Evolutionary conservation across 2,888 invertebrate genomes (phyloP), one percentile per base, ranked within the genome.

Genomic region (Timandra comae): DNA sequence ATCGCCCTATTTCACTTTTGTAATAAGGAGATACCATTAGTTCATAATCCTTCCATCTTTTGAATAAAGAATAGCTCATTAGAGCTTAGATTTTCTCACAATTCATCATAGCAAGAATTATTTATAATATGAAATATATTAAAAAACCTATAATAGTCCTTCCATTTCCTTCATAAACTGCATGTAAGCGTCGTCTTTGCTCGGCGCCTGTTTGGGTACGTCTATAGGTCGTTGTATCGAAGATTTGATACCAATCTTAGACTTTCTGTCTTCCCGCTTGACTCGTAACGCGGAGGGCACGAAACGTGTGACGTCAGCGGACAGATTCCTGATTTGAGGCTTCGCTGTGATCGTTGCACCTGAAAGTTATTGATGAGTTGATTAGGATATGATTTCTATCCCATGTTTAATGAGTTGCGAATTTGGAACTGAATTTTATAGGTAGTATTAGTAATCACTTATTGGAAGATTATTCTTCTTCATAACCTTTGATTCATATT

Each of bases 141-240:
- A 6, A 16, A 16, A 16, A 31, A 31, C 40, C 46, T 90, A 97
- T 67, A 99, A 87, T 13, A 99, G 84, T 29, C 94, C 96, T 66
- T 97, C 93, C 96, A 99, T 97, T 86, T 99, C 99, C 70, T 93
- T 93, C 98, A 99, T 98, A 70, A 99, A 99, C 73, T 97, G 96
- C 87, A 97, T 93, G 63, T 99, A 99, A 7, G 98, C 99, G 67
- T 99, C 99, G 67, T 99, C 99, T 71, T 98, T 99, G 36, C 94
- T 97, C 0, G 88, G 89, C 2, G 64, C 70, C 40, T 81, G 86
- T 36, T 86, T 85, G 1, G 81, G 79, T 8, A 77, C 49, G 24
- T 87, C 88, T 1, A 86, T 80, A 23, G 87, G 86, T 41, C 89
- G 79, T 8, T 87, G 71, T 9, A 89, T 71, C 8, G 87, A 77